Conservation (phyloP, 1,140 invertebrate genomes). For the Drusus annulatus region DNA sequence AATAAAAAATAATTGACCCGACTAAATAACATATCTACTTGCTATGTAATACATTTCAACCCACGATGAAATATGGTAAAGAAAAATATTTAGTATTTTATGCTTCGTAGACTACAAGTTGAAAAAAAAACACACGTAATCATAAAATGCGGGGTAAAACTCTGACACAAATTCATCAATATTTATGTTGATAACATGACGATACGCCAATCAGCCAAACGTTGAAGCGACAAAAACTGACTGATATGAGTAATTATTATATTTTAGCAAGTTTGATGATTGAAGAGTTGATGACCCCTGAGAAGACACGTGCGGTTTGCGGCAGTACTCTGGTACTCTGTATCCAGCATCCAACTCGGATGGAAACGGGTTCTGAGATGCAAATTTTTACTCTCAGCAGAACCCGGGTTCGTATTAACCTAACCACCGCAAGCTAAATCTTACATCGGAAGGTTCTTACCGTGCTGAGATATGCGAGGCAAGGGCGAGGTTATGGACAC, state of each 20-base stretch:
- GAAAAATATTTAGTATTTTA: too few relatives aligned
- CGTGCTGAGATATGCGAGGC: too few relatives aligned
- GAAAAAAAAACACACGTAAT: too few relatives aligned
- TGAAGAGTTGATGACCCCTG: conserved; percentile 30
- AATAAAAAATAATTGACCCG: too few relatives aligned
- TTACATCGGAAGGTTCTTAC: background rate
- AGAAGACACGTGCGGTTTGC: conserved; percentile 19
- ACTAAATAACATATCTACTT: too few relatives aligned
- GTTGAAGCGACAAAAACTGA: background rate
- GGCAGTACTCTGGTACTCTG: background rate
- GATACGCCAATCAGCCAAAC: background rate
- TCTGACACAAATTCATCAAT: background rate
- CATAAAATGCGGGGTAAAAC: too few relatives aligned
- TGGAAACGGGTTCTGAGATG: conserved; percentile 26
- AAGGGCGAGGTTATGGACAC: too few relatives aligned
- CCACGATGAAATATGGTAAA: too few relatives aligned
- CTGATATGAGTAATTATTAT: background rate
- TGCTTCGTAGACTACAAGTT: too few relatives aligned
- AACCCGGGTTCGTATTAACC: conserved; percentile 1
- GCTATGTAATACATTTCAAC: too few relatives aligned
- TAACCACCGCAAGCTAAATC: background rate
- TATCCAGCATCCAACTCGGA: conserved; percentile 2
- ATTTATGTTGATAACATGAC: background rate
- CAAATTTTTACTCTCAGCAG: conserved; percentile 14
- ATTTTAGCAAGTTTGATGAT: background rate